These are phyloP conservation scores for Dynastes hyllus DNA, from an alignment of 2,888 invertebrate genomes.

Conservation along the genomic window DNA sequence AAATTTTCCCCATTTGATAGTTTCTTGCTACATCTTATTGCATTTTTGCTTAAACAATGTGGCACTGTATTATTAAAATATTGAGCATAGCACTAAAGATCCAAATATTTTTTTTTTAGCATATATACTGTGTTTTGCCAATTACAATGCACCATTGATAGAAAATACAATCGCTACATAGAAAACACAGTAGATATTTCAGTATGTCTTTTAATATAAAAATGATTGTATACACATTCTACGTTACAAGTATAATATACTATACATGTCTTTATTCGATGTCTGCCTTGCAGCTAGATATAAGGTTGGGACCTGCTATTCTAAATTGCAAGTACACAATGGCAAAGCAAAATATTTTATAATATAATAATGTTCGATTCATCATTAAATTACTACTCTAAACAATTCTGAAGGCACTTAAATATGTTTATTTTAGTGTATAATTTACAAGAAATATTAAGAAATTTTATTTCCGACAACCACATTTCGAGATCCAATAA, in stretches of 20 bases:
- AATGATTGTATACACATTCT: conserved; percentile 15
- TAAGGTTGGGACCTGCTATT: conserved; percentile 5
- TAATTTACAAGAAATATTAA: conserved; percentile 1
- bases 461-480: conserved; percentile 5
- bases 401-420: conserved; percentile 22
- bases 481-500: conserved; percentile 17
- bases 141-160: conserved; percentile 15
- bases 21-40: not conserved
- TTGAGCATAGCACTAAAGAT: not conserved
- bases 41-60: not conserved
- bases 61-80: too few relatives aligned
- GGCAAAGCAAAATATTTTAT: conserved; percentile 4
- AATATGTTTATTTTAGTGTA: conserved; percentile 1
- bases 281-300: not conserved
- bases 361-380: not conserved
- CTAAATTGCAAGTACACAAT: not conserved
- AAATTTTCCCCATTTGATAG: too few relatives aligned
- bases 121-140: not conserved
- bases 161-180: not conserved
- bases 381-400: too few relatives aligned
- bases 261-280: conserved; percentile 33
- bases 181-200: conserved; percentile 24
- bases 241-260: not conserved
- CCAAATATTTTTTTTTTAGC: not conserved
- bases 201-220: not conserved